These are phyloP conservation scores for Sardina pilchardus DNA, from an alignment of 2,113 vertebrate species.

Conservation along the genomic window DNA sequence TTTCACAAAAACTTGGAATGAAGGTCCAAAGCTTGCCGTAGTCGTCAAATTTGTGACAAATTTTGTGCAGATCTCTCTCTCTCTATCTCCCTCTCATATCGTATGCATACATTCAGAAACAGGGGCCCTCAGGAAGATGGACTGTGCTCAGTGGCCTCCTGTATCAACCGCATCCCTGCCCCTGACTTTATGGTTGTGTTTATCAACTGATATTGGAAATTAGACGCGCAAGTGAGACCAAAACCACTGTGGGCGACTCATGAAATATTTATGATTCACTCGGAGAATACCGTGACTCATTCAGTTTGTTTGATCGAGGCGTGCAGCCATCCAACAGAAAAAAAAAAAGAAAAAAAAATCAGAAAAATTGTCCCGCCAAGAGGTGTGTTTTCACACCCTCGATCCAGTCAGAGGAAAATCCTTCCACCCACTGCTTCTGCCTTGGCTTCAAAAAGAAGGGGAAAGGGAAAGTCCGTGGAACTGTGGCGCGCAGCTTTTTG, in stretches of 20 bases:
- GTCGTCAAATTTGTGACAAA: too few relatives aligned
- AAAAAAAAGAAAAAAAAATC: background rate
- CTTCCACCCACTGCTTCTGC: background rate
- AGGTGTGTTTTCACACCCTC: background rate
- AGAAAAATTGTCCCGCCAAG: background rate
- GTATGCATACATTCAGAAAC: background rate
- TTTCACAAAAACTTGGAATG: too few relatives aligned
- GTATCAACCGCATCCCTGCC: background rate
- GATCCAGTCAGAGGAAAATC: background rate
- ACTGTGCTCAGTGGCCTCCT: background rate
- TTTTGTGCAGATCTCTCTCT: background rate
- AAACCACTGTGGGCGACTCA: background rate
- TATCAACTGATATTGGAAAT: background rate
- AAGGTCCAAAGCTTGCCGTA: too few relatives aligned
- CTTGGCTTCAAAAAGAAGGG: background rate
- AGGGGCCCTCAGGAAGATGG: background rate
- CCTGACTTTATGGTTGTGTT: background rate
- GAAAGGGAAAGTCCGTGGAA: background rate
- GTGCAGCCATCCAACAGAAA: background rate
- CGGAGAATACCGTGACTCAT: background rate
- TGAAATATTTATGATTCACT: background rate
- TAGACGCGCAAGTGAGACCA: background rate
- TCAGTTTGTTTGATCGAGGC: background rate
- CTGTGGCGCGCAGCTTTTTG: background rate
- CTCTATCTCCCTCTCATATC: background rate